Percentiles rank a stretch among this genome's conserved stretches.
These are phyloP conservation scores for Phaethornis superciliosus DNA, from an alignment of 2,113 vertebrate species.

Conservation along the genomic window DNA sequence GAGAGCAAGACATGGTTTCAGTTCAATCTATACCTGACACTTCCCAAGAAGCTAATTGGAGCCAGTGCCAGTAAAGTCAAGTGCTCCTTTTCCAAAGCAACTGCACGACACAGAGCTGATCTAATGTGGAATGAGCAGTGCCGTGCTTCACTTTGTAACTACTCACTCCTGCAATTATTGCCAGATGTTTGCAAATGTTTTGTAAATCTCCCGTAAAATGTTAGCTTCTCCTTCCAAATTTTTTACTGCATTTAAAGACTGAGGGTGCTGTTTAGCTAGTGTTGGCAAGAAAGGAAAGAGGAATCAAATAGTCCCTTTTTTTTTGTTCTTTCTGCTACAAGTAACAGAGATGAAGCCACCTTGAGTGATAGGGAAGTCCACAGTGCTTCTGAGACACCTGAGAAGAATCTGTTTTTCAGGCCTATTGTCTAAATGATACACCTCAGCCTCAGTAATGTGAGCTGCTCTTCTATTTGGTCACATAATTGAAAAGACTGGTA, in stretches of 20 bases:
- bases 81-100: background rate
- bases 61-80: background rate
- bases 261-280: background rate
- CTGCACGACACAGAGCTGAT: background rate
- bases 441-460: background rate
- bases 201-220: background rate
- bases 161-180: background rate
- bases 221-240: background rate
- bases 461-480: background rate
- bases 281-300: background rate
- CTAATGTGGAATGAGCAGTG: background rate
- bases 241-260: background rate
- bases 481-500: background rate
- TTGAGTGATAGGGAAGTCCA: background rate
- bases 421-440: background rate
- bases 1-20: background rate
- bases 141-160: background rate
- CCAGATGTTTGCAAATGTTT: slow-evolving; percentile 28
- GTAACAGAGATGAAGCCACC: background rate
- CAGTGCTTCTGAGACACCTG: background rate
- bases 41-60: background rate
- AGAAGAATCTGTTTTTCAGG: background rate
- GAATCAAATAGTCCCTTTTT: background rate
- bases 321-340: background rate
- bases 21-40: background rate